Evolutionary conservation across 2,113 vertebrate genomes (phyloP).

Genomic region (Andinoacara biseriatus): DNA sequence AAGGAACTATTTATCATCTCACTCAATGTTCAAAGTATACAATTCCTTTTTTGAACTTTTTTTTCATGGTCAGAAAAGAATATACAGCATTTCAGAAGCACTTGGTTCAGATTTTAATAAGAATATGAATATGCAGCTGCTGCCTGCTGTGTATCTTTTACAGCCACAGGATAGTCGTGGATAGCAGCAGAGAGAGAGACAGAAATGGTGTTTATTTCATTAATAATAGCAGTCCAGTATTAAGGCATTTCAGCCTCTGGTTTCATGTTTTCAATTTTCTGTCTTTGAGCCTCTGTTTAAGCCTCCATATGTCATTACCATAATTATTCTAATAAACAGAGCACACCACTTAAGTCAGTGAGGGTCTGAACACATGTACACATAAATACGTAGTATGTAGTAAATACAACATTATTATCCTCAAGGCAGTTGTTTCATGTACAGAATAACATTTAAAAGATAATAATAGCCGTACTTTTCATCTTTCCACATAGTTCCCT

Average conservation of each 20-base stretch:
- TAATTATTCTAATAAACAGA: slow-evolving; percentile 9
- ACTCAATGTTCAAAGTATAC: too few relatives aligned
- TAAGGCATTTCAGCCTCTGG: not conserved
- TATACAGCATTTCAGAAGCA: too few relatives aligned
- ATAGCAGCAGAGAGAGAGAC: too few relatives aligned
- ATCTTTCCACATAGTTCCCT: not conserved
- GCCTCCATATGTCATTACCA: not conserved
- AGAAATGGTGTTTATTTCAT: too few relatives aligned
- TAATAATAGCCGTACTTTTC: not conserved
- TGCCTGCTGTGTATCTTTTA: too few relatives aligned
- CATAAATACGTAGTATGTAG: not conserved
- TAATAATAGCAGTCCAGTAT: too few relatives aligned
- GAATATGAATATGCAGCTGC: too few relatives aligned
- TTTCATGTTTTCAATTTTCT: not conserved
- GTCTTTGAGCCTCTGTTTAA: not conserved
- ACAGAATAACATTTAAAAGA: not conserved
- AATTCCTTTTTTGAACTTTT: too few relatives aligned
- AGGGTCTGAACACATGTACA: not conserved
- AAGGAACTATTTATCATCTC: too few relatives aligned
- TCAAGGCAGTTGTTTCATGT: slow-evolving; percentile 3
- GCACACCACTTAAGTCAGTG: not conserved
- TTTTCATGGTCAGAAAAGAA: too few relatives aligned
- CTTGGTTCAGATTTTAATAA: too few relatives aligned
- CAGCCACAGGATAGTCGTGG: too few relatives aligned
- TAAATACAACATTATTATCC: not conserved